Evolutionary conservation across 1,140 invertebrate species (phyloP), one percentile per base, ranked within the genome.

Genomic region (Drosophila jambulina): DNA sequence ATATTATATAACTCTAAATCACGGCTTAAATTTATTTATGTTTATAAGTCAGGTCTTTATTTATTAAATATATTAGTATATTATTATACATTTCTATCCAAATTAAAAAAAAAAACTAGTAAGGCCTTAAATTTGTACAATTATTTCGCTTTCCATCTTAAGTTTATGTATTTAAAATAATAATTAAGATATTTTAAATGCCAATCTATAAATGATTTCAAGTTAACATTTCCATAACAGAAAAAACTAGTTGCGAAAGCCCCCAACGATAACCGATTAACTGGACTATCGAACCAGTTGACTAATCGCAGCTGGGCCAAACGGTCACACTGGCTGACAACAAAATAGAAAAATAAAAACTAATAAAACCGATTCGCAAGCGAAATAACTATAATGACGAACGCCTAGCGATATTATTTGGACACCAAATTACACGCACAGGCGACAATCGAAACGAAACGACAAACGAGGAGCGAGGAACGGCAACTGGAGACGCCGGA

Each of bases 301-400:
- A 34, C 49, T 53, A 53, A 53, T 53, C 49, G 7, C 49, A 21
- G 27, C 27, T 8, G 29, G 49, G n/a, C 19, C 32, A 54, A 34
- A 54, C 49, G 63, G 64, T 62, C 64, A 62, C 58, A 68, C 58
- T 63, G 57, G 19, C 34, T 19, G 51, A 63, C 58, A 63, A 62
- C 43, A 68, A 68, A 68, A 46, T 40, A 63, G 29, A 64, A 49
- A 59, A 27, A 36, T 58, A 46, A 46, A 59, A 59, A n/a, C 25
- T 17, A 23, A 23, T 45, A 29, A 32, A 15, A 21, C 15, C 15
- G 40, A 58, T 63, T 51, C 25, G 29, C 43, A 19, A 59, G 12
- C 65, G 43, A 74, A 36, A 36, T 51, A 38, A 34, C 70, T 17
- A 72, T 13, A 10, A 72, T 72, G 51, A 58, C 54, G 45, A 71